Percentiles rank a stretch among this genome's conserved stretches.
phyloP scores from a whole-genome alignment of 2,113 vertebrate genomes.

The Mormoops blainvillei region DNA sequence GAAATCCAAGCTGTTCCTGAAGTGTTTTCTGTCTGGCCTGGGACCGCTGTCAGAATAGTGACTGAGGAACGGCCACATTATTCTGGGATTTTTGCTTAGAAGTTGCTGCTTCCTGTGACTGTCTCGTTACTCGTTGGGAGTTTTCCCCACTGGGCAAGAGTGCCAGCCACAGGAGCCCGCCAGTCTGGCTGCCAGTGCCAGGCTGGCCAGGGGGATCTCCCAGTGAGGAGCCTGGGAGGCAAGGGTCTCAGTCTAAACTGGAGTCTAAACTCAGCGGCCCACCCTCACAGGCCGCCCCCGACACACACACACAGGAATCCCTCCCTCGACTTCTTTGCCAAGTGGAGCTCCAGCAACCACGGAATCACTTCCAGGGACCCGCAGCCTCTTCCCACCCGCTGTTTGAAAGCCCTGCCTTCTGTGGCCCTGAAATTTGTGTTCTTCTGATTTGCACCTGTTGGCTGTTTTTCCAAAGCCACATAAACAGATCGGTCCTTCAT shows the following conservation, averaged over 20 bases:
- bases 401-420: background rate
- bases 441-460: background rate
- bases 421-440: background rate
- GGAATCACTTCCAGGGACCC: background rate
- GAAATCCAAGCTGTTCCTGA: conserved; percentile 28
- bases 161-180: background rate
- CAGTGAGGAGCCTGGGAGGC: background rate
- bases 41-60: background rate
- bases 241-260: no score
- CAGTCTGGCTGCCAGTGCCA: background rate
- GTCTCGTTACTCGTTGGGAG: background rate
- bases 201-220: background rate
- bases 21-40: conserved; percentile 25
- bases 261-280: background rate
- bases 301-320: background rate
- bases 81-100: conserved; percentile 31
- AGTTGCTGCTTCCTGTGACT: conserved; percentile 54
- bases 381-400: background rate
- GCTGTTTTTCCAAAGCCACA: background rate
- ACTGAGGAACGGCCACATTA: background rate
- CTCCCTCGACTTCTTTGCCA: background rate
- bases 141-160: background rate
- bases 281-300: background rate
- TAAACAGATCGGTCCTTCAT: background rate
- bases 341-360: background rate